phyloP scores from a whole-genome alignment of 2,888 invertebrate genomes.

The Chouioia cunea region DNA sequence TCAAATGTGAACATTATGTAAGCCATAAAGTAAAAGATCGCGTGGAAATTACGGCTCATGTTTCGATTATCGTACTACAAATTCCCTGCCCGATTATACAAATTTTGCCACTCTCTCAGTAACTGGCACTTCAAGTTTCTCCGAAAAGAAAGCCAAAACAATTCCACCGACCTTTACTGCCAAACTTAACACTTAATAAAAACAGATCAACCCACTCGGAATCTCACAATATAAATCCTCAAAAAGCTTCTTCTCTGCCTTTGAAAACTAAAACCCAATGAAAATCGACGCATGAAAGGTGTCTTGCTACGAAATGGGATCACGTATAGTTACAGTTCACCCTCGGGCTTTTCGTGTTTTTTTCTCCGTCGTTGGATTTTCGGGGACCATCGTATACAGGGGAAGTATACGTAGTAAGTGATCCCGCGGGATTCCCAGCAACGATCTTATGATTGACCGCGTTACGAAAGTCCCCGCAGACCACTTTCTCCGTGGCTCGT shows the following conservation, averaged over 20 bases:
- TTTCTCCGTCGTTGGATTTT: slow-evolving; percentile 15
- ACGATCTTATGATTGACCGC: slow-evolving; percentile 69
- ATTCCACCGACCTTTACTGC: too few relatives aligned
- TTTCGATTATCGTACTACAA: slow-evolving; percentile 13
- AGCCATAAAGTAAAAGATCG: slow-evolving; percentile 14
- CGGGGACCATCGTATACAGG: slow-evolving; percentile 33
- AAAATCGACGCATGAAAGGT: slow-evolving; percentile 50
- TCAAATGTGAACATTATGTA: slow-evolving; percentile 20
- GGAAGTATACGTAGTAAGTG: slow-evolving; percentile 56
- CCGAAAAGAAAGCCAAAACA: too few relatives aligned
- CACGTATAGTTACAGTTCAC: slow-evolving; percentile 60
- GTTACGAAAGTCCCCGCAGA: slow-evolving; percentile 64
- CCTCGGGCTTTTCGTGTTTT: slow-evolving; percentile 43
- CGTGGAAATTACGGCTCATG: slow-evolving; percentile 7
- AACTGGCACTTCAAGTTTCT: background rate
- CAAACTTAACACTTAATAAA: slow-evolving; percentile 22
- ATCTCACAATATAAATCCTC: background rate
- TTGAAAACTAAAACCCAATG: slow-evolving; percentile 2
- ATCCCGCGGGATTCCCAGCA: slow-evolving; percentile 63
- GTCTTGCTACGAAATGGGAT: slow-evolving; percentile 59
- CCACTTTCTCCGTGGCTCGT: slow-evolving; percentile 55
- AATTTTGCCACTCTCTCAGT: background rate
- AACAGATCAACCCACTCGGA: slow-evolving; percentile 5
- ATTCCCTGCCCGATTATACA: background rate
- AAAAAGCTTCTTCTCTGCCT: background rate